Evolutionary conservation across 2,888 invertebrate genomes (phyloP).

Genomic region (Prosapia bicincta): DNA sequence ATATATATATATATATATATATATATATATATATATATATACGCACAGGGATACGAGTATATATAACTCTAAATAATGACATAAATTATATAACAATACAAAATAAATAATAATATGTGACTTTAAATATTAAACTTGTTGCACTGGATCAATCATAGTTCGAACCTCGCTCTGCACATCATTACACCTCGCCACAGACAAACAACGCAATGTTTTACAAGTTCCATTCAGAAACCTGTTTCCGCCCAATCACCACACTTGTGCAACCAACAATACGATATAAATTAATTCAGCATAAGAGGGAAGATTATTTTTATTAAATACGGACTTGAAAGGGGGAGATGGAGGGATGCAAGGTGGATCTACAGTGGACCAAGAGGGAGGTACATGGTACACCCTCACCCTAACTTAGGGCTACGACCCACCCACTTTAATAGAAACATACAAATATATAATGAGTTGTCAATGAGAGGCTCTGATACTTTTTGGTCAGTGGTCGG

Average conservation of each 20-base stretch:
- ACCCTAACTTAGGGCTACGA: background rate
- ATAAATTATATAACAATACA: too few species aligned
- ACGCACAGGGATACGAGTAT: too few species aligned
- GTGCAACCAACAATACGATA: background rate
- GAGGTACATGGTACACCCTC: background rate
- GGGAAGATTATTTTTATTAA: conserved; percentile 24
- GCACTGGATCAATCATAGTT: too few species aligned
- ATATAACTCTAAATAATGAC: too few species aligned
- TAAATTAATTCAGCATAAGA: background rate
- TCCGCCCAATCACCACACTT: background rate
- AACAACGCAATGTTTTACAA: too few species aligned
- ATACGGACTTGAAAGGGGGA: conserved; percentile 9
- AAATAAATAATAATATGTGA: too few species aligned
- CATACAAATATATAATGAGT: conserved; percentile 39
- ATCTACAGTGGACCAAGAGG: background rate
- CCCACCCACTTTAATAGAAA: conserved; percentile 31
- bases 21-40: too few species aligned
- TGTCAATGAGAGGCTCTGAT: conserved; percentile 29
- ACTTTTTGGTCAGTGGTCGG: conserved; percentile 7
- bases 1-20: too few species aligned
- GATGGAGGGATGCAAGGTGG: conserved; percentile 11
- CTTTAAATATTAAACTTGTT: too few species aligned
- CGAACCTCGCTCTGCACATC: too few species aligned
- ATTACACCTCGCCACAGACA: too few species aligned
- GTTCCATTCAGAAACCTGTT: background rate